Conservation (phyloP, 2,888 invertebrate species). For the Clistopyga incitator region DNA sequence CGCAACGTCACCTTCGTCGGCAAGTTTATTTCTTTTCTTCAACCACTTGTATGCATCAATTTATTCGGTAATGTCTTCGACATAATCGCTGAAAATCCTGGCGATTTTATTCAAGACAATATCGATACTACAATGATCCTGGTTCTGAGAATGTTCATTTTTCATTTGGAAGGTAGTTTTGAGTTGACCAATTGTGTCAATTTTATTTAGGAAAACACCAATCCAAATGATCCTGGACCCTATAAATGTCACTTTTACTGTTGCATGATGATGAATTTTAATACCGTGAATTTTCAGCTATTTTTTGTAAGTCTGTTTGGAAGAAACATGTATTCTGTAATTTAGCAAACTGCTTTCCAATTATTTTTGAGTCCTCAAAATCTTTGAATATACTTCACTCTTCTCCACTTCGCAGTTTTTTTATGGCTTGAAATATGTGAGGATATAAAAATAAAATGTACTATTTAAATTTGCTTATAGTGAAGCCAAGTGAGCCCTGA, state of each 20-base stretch:
- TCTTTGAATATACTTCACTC: no score
- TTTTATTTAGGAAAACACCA: no score
- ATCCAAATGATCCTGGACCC: no score
- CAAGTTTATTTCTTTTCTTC: conserved; percentile 68
- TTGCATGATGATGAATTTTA: no score
- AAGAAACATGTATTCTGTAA: no score
- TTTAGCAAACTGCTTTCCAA: no score
- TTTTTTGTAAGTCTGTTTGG: no score
- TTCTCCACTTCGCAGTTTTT: no score
- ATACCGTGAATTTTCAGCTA: no score
- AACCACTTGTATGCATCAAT: not conserved
- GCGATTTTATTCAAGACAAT: not conserved
- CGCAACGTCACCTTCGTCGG: conserved; percentile 87
- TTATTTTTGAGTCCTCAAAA: no score
- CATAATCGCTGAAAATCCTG: not conserved
- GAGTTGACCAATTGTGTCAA: not conserved
- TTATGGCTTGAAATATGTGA: not conserved
- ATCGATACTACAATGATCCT: not conserved
- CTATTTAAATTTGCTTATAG: not conserved
- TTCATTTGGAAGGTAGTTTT: not conserved
- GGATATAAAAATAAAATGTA: not conserved
- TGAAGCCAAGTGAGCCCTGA: not conserved
- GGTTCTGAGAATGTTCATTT: not conserved
- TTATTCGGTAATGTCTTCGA: not conserved
- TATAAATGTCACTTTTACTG: no score